Base-by-base conservation (phyloP, 2,113 vertebrate species). In the Forbesichthys papilliferus region DNA sequence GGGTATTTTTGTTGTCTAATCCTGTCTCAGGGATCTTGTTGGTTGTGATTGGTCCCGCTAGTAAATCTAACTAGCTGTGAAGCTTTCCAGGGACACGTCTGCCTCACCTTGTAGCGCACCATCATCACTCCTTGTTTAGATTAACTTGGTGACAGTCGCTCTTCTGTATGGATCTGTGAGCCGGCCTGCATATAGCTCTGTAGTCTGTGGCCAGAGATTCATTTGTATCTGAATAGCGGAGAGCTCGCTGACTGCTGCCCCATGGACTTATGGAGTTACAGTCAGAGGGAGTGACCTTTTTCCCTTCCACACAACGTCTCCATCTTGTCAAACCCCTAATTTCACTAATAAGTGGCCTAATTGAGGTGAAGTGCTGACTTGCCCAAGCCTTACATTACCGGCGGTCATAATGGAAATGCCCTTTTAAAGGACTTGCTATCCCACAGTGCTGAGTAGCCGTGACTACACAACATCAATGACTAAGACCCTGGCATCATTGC, bases 321-420 rank as follows among this genome's bases (percentile, higher is more conserved):
- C 68, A 81, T 80, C 75, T 72, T 76, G 79, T 81, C 68, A 82
- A 84, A 79, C 71, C 81, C 3, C 16, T 75, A 78, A 86, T 92
- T 86, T 83, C 47, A 76, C 77, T 73, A 85, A 77, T 79, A 79
- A 63, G 66, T 64, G 46, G 66, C 76, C 66, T 83, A 75, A 87
- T 83, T 79, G 65, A 71, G 84, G 70, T 73, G 77, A 75, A 84
- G 74, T 11, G 27, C 62, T 54, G 18, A 61, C 64, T 75, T 57
- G 48, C 74, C 53, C n/a, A 58, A 64, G 54, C 74, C 61, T 49
- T 47, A 66, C 56, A 73, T 83, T 79, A 81, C 59, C 69, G 76
- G 14, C 46, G 64, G 33, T 73, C 71, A 69, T 87, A 87, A 84
- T 82, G 83, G 78, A 75, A 68, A 54, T 69, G 74, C 73, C 75